These are phyloP conservation scores for Lepus americanus DNA, from an alignment of 2,113 vertebrate genomes.

Conservation along the genomic window DNA sequence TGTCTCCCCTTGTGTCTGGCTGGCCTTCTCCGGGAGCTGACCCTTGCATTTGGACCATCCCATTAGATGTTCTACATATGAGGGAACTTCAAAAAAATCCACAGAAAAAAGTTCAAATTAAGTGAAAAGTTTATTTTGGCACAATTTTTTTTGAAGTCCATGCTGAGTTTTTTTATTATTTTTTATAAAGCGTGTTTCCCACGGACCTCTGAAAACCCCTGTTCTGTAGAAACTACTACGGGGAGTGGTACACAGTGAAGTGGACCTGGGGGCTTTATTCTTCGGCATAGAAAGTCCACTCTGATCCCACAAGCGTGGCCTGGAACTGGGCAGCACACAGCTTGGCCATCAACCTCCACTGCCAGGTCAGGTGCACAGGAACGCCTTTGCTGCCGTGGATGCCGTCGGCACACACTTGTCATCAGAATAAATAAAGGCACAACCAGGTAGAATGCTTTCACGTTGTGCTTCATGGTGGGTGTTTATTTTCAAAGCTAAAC, in stretches of 20 bases:
- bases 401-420: accelerated
- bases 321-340: background rate
- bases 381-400: accelerated
- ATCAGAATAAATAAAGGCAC: background rate
- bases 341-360: background rate
- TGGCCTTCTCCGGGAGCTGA: background rate
- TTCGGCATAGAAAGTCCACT: background rate
- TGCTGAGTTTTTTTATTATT: no score
- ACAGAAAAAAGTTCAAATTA: no score
- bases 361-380: accelerated
- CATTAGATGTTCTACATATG: background rate
- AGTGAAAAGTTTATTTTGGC: no score
- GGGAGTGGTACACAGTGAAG: background rate
- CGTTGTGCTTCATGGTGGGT: no score
- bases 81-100: no score
- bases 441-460: background rate
- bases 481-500: background rate
- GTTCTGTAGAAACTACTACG: background rate
- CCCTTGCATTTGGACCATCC: accelerated
- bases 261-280: background rate
- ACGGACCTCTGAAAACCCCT: no score
- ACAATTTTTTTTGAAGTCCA: no score
- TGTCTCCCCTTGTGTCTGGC: accelerated
- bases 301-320: background rate
- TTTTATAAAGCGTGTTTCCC: no score